These are phyloP conservation scores for Smithornis capensis DNA, from an alignment of 2,113 vertebrate genomes.

Conservation along the genomic window DNA sequence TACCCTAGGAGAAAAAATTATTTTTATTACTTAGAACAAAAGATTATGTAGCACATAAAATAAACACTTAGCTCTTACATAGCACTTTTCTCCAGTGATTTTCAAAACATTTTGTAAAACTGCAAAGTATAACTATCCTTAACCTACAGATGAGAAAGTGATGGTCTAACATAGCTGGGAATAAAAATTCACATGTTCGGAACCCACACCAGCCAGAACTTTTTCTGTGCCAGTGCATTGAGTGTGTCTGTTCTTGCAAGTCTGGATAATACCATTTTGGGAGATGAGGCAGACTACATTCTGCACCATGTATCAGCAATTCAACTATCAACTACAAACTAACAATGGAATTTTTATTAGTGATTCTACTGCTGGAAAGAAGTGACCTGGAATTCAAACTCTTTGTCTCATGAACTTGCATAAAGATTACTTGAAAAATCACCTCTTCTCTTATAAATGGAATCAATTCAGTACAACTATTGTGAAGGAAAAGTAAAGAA, in stretches of 20 bases:
- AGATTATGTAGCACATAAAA: background rate
- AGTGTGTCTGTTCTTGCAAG: background rate
- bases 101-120: background rate
- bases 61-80: background rate
- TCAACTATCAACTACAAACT: background rate
- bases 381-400: slow-evolving; percentile 19
- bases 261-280: background rate
- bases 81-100: background rate
- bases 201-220: background rate
- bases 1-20: background rate
- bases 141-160: background rate
- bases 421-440: background rate
- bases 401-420: background rate
- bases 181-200: background rate
- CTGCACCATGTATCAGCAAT: background rate
- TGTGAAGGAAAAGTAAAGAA: background rate
- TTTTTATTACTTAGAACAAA: slow-evolving; percentile 13
- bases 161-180: background rate
- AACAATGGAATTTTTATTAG: background rate
- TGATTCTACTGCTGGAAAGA: background rate
- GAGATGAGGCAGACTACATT: background rate
- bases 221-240: background rate
- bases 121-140: background rate
- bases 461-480: background rate
- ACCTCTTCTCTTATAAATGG: background rate